These are phyloP conservation scores for Orchesellides sinensis DNA, from an alignment of 2,888 invertebrate species.

Conservation along the genomic window DNA sequence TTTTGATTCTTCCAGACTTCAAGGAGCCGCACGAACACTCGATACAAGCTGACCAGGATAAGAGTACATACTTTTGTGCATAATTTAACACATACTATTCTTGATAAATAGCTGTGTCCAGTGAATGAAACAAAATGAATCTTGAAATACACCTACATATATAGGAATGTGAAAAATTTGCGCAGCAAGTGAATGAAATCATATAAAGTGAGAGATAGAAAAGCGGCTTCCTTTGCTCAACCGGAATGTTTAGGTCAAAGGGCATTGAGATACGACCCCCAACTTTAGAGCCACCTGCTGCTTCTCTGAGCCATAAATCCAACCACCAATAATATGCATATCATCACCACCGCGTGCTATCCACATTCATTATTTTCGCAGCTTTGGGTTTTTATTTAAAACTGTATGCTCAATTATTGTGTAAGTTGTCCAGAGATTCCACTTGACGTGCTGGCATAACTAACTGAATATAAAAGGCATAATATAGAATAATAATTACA, in stretches of 20 bases:
- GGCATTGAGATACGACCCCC: constrained; percentile 71
- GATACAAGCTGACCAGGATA: not conserved
- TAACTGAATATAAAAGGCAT: too few species aligned
- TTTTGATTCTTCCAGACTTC: constrained; percentile 25
- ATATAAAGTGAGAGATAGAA: not conserved
- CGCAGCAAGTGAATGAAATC: constrained; percentile 68
- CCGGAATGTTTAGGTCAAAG: constrained; percentile 73
- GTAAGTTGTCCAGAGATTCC: constrained; percentile 9
- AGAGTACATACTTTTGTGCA: too few species aligned
- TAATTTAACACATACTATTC: too few species aligned
- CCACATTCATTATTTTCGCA: constrained; percentile 74
- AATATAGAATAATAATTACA: too few species aligned
- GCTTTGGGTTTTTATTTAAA: constrained; percentile 37
- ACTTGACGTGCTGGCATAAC: too few species aligned
- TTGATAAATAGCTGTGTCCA: too few species aligned
- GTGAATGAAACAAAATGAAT: too few species aligned
- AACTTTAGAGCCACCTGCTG: constrained; percentile 71
- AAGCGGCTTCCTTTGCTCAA: constrained; percentile 71
- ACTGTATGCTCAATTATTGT: too few species aligned
- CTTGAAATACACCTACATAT: too few species aligned
- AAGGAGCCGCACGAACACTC: constrained; percentile 33
- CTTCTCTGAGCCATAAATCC: constrained; percentile 73
- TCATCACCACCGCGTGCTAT: constrained; percentile 74
- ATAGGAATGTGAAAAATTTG: constrained; percentile 74
- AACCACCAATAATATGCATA: constrained; percentile 72